Percentiles rank a stretch among this genome's conserved stretches.
phyloP scores from a whole-genome alignment of 2,888 invertebrate genomes.

The Tipula vernalis region DNA sequence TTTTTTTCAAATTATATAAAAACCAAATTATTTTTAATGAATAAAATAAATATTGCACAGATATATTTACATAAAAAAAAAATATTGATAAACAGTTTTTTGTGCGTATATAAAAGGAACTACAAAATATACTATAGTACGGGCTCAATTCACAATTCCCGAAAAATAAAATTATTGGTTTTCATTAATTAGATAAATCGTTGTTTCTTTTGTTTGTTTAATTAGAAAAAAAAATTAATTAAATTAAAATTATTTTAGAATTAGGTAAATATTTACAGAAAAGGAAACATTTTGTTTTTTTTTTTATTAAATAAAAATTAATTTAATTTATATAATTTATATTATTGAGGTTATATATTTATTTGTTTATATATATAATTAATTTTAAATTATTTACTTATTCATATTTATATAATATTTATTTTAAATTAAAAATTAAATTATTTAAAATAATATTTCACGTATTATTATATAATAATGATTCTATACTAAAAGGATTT shows the following conservation, averaged over 20 bases:
- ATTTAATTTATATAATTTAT: slow-evolving; percentile 7
- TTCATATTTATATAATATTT: not conserved
- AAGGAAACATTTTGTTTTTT: not conserved
- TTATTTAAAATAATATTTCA: slow-evolving; percentile 16
- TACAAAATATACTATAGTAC: not conserved
- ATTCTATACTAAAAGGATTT: slow-evolving; percentile 86
- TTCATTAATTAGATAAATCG: not conserved
- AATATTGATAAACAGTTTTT: not conserved
- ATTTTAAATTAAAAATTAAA: not conserved
- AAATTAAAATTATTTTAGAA: not conserved
- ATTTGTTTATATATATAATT: not conserved
- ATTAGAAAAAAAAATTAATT: not conserved
- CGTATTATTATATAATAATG: slow-evolving; percentile 52
- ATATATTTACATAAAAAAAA: not conserved
- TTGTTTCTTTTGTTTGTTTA: not conserved
- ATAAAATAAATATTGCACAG: not conserved
- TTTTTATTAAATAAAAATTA: not conserved
- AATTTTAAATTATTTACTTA: not conserved
- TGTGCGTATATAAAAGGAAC: not conserved
- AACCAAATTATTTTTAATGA: not conserved
- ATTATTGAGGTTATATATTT: slow-evolving; percentile 6
- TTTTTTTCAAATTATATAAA: not conserved
- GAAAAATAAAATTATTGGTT: not conserved
- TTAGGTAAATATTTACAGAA: not conserved
- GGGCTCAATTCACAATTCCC: not conserved